phyloP scores from a whole-genome alignment of 2,888 invertebrate genomes.

The Drosophila anomalipes region DNA sequence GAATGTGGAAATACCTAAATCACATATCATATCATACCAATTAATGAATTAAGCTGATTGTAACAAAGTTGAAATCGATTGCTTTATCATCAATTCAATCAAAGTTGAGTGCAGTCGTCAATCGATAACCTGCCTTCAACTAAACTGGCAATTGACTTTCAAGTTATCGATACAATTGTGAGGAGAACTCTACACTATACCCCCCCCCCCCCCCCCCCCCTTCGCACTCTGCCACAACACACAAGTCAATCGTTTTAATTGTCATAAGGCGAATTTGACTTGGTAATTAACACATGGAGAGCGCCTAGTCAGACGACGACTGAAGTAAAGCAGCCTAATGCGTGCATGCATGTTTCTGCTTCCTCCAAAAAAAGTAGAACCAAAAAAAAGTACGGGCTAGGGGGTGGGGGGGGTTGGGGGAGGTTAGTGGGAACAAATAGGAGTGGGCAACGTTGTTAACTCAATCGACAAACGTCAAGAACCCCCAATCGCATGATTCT shows the following conservation, averaged over 20 bases:
- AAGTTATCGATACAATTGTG: not conserved
- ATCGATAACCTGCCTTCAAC: constrained; percentile 7
- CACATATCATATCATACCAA: not conserved
- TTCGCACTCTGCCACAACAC: not conserved
- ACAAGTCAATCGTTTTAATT: constrained; percentile 62
- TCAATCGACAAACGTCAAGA: constrained; percentile 26
- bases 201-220: not conserved
- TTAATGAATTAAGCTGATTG: not conserved
- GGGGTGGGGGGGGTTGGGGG: no score
- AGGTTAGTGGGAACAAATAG: not conserved
- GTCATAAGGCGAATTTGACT: constrained; percentile 75
- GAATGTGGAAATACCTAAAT: constrained; percentile 6
- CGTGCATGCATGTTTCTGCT: constrained; percentile 12
- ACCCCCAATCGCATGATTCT: constrained; percentile 8
- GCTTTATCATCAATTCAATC: not conserved
- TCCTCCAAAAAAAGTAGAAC: not conserved
- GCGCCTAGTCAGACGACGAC: constrained; percentile 35
- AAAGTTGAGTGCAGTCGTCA: not conserved
- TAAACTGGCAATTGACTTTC: not conserved
- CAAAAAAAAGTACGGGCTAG: not conserved
- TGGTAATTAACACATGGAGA: constrained; percentile 73
- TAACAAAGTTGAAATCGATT: not conserved
- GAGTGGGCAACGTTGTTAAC: constrained; percentile 33
- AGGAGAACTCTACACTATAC: not conserved
- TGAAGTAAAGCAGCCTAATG: not conserved